A percentile compares a stretch with the other conserved stretches of the same genome.
phyloP scores from a whole-genome alignment of 2,113 vertebrate genomes.

The Ornithorhynchus anatinus region DNA sequence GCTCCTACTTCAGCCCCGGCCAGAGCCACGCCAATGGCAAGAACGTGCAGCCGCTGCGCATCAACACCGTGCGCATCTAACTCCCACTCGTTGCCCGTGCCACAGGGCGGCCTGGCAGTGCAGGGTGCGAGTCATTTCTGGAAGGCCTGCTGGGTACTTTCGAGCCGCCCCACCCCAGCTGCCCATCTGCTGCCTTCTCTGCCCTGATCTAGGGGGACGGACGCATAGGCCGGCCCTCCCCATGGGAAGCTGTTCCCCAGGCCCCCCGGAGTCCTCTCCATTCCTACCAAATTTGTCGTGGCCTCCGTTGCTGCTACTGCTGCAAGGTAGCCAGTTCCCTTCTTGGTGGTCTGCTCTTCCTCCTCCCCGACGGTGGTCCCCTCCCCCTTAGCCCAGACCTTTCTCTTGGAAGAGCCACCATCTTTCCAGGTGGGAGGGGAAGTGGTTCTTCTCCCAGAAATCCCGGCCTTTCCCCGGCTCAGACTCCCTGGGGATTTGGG shows the following conservation, averaged over 20 bases:
- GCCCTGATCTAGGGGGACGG: neutral
- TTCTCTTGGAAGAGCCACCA: neutral
- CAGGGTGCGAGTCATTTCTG: neutral
- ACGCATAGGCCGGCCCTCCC: neutral
- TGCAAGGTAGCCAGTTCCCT: neutral
- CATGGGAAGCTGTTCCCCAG: neutral
- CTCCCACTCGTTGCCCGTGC: rapidly evolving
- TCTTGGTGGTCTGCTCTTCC: neutral
- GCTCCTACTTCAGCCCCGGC: slow-evolving; percentile 95
- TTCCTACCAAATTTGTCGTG: neutral
- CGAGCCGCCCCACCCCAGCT: neutral
- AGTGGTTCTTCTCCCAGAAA: neutral
- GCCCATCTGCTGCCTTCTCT: neutral
- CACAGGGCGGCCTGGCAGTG: neutral
- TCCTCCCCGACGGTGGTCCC: neutral
- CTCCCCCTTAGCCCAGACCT: neutral
- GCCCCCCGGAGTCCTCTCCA: neutral
- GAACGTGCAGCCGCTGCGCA: slow-evolving; percentile 93
- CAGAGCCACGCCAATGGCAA: slow-evolving; percentile 98
- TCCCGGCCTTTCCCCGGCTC: neutral
- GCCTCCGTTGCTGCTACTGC: neutral
- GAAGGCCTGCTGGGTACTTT: neutral
- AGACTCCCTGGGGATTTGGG: neutral
- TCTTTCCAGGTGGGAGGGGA: neutral
- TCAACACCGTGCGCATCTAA: slow-evolving; percentile 94